These are phyloP conservation scores for Agrotis clavis DNA, from an alignment of 2,888 invertebrate genomes.

Conservation along the genomic window DNA sequence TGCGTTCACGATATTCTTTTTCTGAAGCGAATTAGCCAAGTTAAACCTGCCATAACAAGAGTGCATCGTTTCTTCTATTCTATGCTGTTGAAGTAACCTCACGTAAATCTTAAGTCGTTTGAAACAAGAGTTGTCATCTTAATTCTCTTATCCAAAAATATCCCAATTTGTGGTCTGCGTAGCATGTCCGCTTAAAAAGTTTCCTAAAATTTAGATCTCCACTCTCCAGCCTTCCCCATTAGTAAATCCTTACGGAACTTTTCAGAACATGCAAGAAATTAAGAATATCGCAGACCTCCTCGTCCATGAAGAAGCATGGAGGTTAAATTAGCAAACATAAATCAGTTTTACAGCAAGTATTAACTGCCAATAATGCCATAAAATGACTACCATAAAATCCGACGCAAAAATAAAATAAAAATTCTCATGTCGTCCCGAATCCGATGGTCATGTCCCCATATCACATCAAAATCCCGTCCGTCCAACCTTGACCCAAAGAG, in stretches of 20 bases:
- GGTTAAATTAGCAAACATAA: conserved; percentile 11
- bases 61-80: conserved; percentile 2
- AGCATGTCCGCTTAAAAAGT: no score
- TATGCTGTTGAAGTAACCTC: conserved; percentile 1
- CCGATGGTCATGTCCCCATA: conserved; percentile 45
- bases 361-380: conserved; percentile 3
- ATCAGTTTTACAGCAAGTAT: conserved; percentile 12
- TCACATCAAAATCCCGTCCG: conserved; percentile 58
- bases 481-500: conserved; percentile 78
- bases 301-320: conserved; percentile 4
- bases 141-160: background rate
- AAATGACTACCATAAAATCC: conserved; percentile 6
- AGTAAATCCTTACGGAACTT: background rate
- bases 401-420: conserved; percentile 3
- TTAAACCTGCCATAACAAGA: conserved; percentile 17
- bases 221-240: background rate
- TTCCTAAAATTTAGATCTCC: no score
- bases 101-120: background rate
- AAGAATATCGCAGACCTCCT: background rate
- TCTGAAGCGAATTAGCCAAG: conserved; percentile 49
- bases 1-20: conserved; percentile 64
- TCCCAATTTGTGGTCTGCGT: no score
- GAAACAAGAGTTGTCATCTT: background rate
- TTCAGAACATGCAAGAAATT: background rate
- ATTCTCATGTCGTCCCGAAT: conserved; percentile 42